Base-by-base conservation (phyloP, 1,140 invertebrate genomes). In the Bactericera cockerelli region DNA sequence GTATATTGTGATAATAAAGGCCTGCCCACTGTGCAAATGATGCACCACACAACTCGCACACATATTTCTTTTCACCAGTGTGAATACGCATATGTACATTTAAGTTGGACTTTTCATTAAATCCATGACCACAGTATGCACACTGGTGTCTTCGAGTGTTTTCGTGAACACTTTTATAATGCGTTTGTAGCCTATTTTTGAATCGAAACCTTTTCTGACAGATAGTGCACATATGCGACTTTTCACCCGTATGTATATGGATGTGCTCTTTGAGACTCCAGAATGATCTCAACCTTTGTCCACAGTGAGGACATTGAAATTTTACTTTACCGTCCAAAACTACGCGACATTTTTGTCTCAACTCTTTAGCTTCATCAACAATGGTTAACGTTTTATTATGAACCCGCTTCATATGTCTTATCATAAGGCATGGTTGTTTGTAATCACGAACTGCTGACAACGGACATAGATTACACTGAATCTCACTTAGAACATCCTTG, bases 21-120 rank as follows among this genome's bases (percentile, higher is more conserved):
- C 42, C 42, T 22, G 42, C 42, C 42, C 42, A 49, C 22, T 49
- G 42, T n/a, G 42, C 42, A 49, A 49, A 49, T 22, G 42, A 49
- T 10, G 42, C 42, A 4, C 42, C 42, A 67, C 87, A 90, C 36
- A 79, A 76, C 0, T 72, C 74, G 65, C 84, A 80, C 61, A 79
- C 69, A 67, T 81, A 82, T 0, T 81, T 82, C 49, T 77, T 66
- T 61, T 82, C 78, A 2, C 79, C 79, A 0, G 84, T 87, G 64
- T 89, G 86, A 14, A 81, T 83, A 14, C 82, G 69, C n/a, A 81
- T 69, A 65, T 86, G 83, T 11, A 84, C 83, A 66, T 83, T 84
- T 2, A 86, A 67, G 64, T 84, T 83, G 63, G 84, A 83, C 19
- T 49, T 49, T 8, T 49, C 42, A 49, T 49, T 49, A n/a, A 49